Conservation (phyloP, 2,888 invertebrate genomes). For the Metellina segmentata region DNA sequence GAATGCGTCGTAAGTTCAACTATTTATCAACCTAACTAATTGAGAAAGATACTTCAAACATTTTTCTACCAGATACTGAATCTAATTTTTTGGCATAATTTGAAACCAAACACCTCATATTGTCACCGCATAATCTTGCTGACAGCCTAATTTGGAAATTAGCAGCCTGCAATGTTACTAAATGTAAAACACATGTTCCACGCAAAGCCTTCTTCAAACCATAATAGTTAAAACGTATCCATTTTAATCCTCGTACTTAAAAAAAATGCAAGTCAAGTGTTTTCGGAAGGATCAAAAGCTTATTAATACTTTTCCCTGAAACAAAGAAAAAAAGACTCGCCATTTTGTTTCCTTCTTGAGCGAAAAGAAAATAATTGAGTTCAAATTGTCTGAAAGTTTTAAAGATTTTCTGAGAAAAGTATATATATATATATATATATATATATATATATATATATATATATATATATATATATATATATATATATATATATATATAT, state of each 20-base stretch:
- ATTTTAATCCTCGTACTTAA: not conserved
- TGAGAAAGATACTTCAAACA: too few relatives aligned
- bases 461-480: too few relatives aligned
- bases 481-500: too few relatives aligned
- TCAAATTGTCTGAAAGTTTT: not conserved
- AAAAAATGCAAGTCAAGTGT: not conserved
- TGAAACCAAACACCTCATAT: too few relatives aligned
- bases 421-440: too few relatives aligned
- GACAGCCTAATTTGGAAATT: not conserved
- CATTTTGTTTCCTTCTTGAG: not conserved
- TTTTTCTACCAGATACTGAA: too few relatives aligned
- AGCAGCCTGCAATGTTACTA: not conserved
- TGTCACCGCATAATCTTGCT: too few relatives aligned
- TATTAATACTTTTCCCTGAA: not conserved
- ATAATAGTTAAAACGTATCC: not conserved
- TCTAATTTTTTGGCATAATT: too few relatives aligned
- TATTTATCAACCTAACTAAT: too few relatives aligned
- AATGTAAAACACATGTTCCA: not conserved
- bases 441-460: too few relatives aligned
- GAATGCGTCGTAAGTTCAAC: too few relatives aligned
- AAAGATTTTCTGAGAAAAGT: not conserved
- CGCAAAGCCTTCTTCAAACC: not conserved
- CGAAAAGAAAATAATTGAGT: not conserved
- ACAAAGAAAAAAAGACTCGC: not conserved
- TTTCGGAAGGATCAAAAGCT: not conserved